Base-by-base conservation (phyloP, 2,888 invertebrate genomes). In the Sepiola atlantica region DNA sequence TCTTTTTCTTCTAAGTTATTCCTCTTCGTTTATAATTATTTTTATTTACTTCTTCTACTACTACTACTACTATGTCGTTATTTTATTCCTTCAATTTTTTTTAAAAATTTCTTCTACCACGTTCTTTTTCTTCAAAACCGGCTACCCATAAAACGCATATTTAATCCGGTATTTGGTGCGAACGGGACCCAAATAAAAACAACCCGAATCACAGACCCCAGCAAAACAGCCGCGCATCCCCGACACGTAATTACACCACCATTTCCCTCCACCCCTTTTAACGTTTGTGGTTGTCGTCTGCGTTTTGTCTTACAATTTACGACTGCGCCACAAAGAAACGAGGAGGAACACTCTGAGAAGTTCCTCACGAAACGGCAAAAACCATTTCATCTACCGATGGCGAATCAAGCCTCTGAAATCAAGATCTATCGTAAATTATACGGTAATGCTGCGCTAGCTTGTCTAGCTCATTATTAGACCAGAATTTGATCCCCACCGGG, bases 241-340 rank as follows among this genome's bases (percentile, higher is more conserved):
- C 45, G 6, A n/a, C n/a, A 12, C 10, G n/a, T 16, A 18, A 28
- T 12, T n/a, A 77, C n/a, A n/a, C 61, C 8, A 3, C 24, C 24
- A 24, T 4, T 61, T 77, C 12, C n/a, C n/a, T 8, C 10, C 14
- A 3, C 28, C n/a, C 1, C 10, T 61, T 77, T n/a, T 77, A 77
- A 28, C 12, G 16, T 16, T 77, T n/a, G n/a, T 28, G 28, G n/a
- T 10, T 77, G n/a, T 12, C 28, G 77, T 77, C 14, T 0, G 77
- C 77, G 77, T 77, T 77, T 77, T n/a, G n/a, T n/a, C n/a, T n/a
- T 77, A 77, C n/a, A 77, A 77, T n/a, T 77, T n/a, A 77, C n/a
- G 61, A 61, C 61, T 21, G n/a, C 18, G n/a, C 61, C 24, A 24
- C 10, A 1, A 61, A 24, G 28, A 77, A n/a, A n/a, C 10, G 10